phyloP scores from a whole-genome alignment of 2,797 vertebrate genomes.

The Chelon labrosus region DNA sequence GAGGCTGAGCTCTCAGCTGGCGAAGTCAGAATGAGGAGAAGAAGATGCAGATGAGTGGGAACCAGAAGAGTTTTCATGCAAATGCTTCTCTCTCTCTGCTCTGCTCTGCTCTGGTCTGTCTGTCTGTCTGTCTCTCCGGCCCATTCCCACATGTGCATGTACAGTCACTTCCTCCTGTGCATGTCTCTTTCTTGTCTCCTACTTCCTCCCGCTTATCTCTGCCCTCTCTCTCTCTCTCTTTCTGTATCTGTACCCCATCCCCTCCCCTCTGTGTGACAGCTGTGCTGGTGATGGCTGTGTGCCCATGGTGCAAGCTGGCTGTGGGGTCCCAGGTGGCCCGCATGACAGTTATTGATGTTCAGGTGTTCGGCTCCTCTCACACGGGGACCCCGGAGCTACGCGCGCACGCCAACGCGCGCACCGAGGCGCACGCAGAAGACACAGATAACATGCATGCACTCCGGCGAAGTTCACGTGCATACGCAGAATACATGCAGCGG shows the following conservation, averaged over 20 bases:
- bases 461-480: conserved; percentile 39
- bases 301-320: conserved; percentile 84
- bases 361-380: conserved; percentile 85
- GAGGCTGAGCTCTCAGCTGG: conserved; percentile 73
- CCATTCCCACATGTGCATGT: conserved; percentile 57
- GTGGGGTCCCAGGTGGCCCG: conserved; percentile 85
- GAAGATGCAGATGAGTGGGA: conserved; percentile 61
- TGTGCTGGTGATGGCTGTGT: conserved; percentile 85
- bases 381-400: conserved; percentile 78
- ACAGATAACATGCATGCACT: conserved; percentile 36
- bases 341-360: conserved; percentile 89
- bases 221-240: conserved; percentile 25
- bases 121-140: conserved; percentile 55
- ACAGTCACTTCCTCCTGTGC: conserved; percentile 60
- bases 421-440: conserved; percentile 22
- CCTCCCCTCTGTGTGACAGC: conserved; percentile 75
- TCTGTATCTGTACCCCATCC: conserved; percentile 4
- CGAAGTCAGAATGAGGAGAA: conserved; percentile 52
- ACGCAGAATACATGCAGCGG: conserved; percentile 38
- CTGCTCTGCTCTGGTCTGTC: conserved; percentile 31
- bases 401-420: conserved; percentile 47
- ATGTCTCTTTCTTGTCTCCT: conserved; percentile 52
- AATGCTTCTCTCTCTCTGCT: conserved; percentile 43
- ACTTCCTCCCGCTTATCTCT: conserved; percentile 52
- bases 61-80: conserved; percentile 60